Conservation (phyloP, 2,113 vertebrate species). For the Gracilinanus agilis region DNA sequence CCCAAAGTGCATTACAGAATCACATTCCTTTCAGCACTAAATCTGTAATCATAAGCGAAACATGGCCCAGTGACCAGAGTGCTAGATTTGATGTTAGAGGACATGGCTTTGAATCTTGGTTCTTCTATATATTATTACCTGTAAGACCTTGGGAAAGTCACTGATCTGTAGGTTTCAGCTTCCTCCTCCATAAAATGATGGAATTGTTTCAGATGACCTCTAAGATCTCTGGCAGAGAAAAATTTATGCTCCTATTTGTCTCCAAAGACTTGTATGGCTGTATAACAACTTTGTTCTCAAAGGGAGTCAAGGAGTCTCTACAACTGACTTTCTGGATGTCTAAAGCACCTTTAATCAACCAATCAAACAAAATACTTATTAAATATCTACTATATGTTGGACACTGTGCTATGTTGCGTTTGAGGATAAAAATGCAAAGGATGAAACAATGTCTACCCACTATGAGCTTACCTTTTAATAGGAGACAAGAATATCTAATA, state of each 20-base stretch:
- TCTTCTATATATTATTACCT: neutral
- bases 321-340: neutral
- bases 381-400: no score
- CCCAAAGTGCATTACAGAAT: neutral
- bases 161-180: neutral
- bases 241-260: neutral
- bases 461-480: no score
- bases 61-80: neutral
- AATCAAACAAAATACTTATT: neutral
- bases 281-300: neutral
- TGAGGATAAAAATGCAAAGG: neutral
- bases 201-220: neutral
- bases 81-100: neutral
- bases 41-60: neutral
- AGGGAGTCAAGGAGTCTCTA: neutral
- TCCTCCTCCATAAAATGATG: neutral
- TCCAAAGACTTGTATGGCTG: no score
- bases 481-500: no score
- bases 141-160: neutral
- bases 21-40: neutral
- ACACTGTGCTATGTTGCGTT: neutral
- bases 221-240: neutral
- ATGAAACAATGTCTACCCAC: no score
- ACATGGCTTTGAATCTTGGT: neutral
- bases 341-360: neutral